Evolutionary conservation across 1,140 invertebrate species (phyloP).

Genomic region (Mylabris phalerata): DNA sequence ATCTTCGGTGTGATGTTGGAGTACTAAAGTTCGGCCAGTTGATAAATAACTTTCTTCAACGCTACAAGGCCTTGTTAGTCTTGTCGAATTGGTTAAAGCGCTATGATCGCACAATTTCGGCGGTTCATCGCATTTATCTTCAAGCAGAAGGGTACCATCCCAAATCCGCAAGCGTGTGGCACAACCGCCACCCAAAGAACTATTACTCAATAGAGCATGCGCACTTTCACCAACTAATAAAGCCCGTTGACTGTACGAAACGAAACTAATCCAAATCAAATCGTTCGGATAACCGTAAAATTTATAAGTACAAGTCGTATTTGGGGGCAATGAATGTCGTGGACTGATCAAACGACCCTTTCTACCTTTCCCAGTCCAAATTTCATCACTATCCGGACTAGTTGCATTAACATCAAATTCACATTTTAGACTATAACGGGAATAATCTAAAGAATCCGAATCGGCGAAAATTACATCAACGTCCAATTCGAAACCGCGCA

Average conservation of each 20-base stretch:
- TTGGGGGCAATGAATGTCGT: conserved; percentile 73
- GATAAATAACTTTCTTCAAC: conserved; percentile 74
- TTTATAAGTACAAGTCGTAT: conserved; percentile 79
- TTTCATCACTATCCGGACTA: conserved; percentile 47
- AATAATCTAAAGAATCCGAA: conserved; percentile 68
- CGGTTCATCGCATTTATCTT: conserved; percentile 63
- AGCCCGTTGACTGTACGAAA: conserved; percentile 71
- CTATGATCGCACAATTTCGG: conserved; percentile 76
- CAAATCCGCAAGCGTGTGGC: conserved; percentile 55
- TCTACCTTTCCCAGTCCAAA: conserved; percentile 46
- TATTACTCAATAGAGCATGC: conserved; percentile 33
- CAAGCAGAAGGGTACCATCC: conserved; percentile 46
- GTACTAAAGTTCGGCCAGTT: conserved; percentile 48
- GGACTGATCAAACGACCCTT: conserved; percentile 66
- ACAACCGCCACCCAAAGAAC: conserved; percentile 42
- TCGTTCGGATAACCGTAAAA: conserved; percentile 71
- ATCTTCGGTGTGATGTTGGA: conserved; percentile 49
- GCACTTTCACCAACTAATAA: conserved; percentile 46
- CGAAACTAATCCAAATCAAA: conserved; percentile 80
- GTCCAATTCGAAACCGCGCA: conserved; percentile 73
- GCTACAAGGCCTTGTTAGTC: conserved; percentile 67
- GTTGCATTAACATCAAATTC: conserved; percentile 67
- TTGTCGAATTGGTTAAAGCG: conserved; percentile 64
- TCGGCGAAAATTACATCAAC: conserved; percentile 82
- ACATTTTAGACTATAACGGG: conserved; percentile 52